Evolutionary conservation across 2,113 vertebrate genomes (phyloP).

Genomic region (Thunnus thynnus): DNA sequence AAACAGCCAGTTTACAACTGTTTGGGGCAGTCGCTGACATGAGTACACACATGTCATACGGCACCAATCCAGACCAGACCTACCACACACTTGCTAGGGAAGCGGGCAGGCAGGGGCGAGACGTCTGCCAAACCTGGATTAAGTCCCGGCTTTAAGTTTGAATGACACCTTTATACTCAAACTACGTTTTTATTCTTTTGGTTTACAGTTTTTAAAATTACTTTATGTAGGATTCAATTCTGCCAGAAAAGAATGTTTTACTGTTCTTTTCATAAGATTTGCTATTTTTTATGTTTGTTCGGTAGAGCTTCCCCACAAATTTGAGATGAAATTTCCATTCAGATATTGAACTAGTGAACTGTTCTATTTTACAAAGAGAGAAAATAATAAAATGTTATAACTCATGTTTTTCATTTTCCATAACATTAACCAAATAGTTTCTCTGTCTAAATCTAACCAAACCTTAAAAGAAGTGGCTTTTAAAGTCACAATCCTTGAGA

Average conservation of each 20-base stretch:
- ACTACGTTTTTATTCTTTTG: not conserved
- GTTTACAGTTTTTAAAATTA: conserved; percentile 15
- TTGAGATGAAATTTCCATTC: too few relatives aligned
- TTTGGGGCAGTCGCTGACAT: conserved; percentile 79
- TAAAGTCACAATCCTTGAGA: too few relatives aligned
- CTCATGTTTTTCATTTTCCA: too few relatives aligned
- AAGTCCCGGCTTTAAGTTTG: conserved; percentile 38
- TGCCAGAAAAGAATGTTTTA: not conserved
- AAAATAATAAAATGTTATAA: too few relatives aligned
- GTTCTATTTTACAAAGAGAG: too few relatives aligned
- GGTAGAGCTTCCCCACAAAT: too few relatives aligned
- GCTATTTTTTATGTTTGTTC: too few relatives aligned
- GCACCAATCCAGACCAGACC: conserved; percentile 76
- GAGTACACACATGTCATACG: conserved; percentile 77
- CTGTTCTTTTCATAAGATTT: not conserved
- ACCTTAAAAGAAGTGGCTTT: too few relatives aligned
- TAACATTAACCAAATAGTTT: too few relatives aligned
- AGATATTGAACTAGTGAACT: too few relatives aligned
- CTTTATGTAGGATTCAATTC: conserved; percentile 6
- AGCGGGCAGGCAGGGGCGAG: conserved; percentile 31
- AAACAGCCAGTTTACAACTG: conserved; percentile 83
- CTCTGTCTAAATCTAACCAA: too few relatives aligned
- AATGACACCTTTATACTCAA: conserved; percentile 54
- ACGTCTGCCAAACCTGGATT: conserved; percentile 58
- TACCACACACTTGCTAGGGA: conserved; percentile 65